Conservation (phyloP, 2,888 invertebrate species). For the Parnassius mnemosyne region DNA sequence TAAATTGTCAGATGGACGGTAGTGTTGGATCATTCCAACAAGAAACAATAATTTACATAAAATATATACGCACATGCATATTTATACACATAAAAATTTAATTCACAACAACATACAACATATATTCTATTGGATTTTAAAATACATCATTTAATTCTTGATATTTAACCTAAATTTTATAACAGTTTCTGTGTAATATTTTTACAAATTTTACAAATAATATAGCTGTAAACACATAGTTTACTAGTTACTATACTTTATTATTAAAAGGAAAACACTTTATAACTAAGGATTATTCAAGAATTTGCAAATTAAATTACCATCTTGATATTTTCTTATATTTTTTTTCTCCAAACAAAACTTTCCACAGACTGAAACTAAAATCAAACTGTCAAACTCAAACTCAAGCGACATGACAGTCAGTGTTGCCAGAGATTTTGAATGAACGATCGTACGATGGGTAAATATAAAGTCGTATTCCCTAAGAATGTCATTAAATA, state of each 20-base stretch:
- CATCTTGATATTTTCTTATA: constrained; percentile 53
- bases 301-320: constrained; percentile 61
- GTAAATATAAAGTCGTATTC: too few species aligned
- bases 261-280: not conserved
- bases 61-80: not conserved
- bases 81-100: not conserved
- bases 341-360: constrained; percentile 27
- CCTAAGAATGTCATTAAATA: too few species aligned
- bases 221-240: constrained; percentile 37
- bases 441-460: too few species aligned
- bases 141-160: not conserved
- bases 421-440: too few species aligned
- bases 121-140: too few species aligned
- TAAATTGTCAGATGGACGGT: constrained; percentile 24
- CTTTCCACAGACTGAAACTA: constrained; percentile 6
- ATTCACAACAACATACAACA: not conserved
- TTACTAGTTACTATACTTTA: constrained; percentile 27
- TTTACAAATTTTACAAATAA: constrained; percentile 37
- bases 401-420: too few species aligned
- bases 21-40: too few species aligned
- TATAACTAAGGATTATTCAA: constrained; percentile 45
- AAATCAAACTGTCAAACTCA: too few species aligned
- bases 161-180: constrained; percentile 18
- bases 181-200: constrained; percentile 12
- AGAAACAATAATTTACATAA: too few species aligned